Percentiles rank a stretch among this genome's conserved stretches.
Conservation (phyloP, 2,797 vertebrate species). For the Trichosurus vulpecula region DNA sequence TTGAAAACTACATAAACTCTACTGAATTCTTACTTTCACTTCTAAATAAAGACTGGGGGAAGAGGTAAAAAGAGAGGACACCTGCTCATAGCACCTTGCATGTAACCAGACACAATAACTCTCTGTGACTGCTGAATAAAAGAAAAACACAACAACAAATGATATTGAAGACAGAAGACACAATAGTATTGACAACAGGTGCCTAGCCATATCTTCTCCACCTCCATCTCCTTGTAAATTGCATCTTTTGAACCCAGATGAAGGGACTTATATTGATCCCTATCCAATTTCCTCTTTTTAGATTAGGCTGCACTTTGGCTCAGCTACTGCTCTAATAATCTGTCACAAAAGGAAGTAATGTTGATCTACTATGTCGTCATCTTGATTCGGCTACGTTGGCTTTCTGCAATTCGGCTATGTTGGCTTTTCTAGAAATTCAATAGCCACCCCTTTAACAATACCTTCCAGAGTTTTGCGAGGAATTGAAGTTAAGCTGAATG, state of each 20-base stretch:
- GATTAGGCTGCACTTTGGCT: background rate
- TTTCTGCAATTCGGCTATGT: background rate
- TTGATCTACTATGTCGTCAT: background rate
- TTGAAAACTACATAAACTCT: background rate
- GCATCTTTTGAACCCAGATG: background rate
- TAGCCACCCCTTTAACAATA: background rate
- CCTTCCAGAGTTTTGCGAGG: background rate
- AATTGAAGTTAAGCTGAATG: background rate
- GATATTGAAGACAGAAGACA: background rate
- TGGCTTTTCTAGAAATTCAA: background rate
- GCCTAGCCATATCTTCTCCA: background rate
- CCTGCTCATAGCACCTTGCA: background rate
- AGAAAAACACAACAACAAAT: background rate
- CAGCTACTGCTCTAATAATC: background rate
- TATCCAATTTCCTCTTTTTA: background rate
- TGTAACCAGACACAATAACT: background rate
- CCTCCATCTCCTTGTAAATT: background rate
- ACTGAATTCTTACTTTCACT: constrained; percentile 8
- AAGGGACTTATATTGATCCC: background rate
- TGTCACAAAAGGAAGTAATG: background rate
- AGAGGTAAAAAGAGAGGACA: background rate
- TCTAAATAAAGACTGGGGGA: background rate
- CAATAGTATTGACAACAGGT: background rate
- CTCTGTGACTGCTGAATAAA: background rate
- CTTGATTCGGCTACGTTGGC: background rate